These are phyloP conservation scores for Drosophila pachea DNA, from an alignment of 1,140 invertebrate genomes.

Conservation along the genomic window DNA sequence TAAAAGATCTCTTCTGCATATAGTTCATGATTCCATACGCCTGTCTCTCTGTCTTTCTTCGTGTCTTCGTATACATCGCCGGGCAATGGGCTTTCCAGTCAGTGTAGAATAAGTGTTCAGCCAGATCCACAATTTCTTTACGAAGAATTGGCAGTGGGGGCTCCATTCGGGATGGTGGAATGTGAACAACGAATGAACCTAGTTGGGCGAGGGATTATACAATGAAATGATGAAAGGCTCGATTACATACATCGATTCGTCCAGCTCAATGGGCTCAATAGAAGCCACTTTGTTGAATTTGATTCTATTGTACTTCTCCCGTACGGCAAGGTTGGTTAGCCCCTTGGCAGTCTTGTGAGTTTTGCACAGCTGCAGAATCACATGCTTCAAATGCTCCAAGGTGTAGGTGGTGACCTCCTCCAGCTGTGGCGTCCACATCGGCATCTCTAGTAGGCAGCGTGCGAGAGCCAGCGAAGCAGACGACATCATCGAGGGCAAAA, in stretches of 20 bases:
- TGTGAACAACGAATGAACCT: conserved; percentile 27
- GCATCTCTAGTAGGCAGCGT: conserved; percentile 84
- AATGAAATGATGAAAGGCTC: conserved; percentile 65
- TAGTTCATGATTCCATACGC: conserved; percentile 21
- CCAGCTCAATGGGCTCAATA: conserved; percentile 56
- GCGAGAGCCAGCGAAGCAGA: conserved; percentile 90
- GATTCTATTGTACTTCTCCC: conserved; percentile 89
- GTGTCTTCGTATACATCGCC: conserved; percentile 52
- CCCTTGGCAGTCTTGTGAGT: conserved; percentile 84
- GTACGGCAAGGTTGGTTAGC: conserved; percentile 88
- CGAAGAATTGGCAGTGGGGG: conserved; percentile 22
- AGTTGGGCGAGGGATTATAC: conserved; percentile 54
- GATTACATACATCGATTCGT: conserved; percentile 56
- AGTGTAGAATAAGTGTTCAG: conserved; percentile 6
- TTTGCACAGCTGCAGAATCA: conserved; percentile 84
- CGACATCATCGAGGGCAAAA: conserved; percentile 90
- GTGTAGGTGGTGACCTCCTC: conserved; percentile 84
- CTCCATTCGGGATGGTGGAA: too few relatives aligned
- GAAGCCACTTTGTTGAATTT: conserved; percentile 80
- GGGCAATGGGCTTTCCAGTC: conserved; percentile 40
- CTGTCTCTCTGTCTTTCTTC: conserved; percentile 11
- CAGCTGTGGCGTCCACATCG: conserved; percentile 85
- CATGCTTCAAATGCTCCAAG: conserved; percentile 84
- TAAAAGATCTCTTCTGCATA: conserved; percentile 12
- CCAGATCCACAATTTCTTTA: too few relatives aligned